These are phyloP conservation scores for Neodiprion fabricii DNA, from an alignment of 1,140 invertebrate species.

Conservation along the genomic window DNA sequence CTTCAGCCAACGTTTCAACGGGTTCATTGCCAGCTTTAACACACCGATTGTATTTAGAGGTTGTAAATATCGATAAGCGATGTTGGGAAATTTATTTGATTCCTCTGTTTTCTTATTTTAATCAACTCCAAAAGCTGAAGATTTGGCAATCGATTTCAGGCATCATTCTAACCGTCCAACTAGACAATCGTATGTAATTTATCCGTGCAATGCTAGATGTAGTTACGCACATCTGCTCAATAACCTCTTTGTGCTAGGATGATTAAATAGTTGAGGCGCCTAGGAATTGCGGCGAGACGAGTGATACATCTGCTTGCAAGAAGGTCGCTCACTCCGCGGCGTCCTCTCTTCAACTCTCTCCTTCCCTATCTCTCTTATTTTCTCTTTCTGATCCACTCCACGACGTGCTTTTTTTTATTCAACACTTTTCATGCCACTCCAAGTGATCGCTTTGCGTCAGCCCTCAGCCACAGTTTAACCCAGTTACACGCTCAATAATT, in stretches of 20 bases:
- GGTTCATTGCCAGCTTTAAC: too few species aligned
- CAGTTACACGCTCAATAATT: conserved; percentile 29
- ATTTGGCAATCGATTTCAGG: too few species aligned
- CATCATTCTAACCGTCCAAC: too few species aligned
- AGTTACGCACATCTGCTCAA: neutral
- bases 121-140: too few species aligned
- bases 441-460: neutral
- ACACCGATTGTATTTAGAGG: too few species aligned
- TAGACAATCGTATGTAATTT: too few species aligned
- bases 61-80: too few species aligned
- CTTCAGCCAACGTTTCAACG: too few species aligned
- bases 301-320: neutral
- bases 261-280: conserved; percentile 2
- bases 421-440: conserved; percentile 9
- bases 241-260: neutral
- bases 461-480: conserved; percentile 25
- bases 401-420: conserved; percentile 23
- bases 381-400: conserved; percentile 8
- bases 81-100: too few species aligned
- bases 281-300: conserved; percentile 6
- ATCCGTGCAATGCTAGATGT: too few species aligned
- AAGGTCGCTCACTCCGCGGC: neutral
- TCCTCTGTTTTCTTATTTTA: too few species aligned
- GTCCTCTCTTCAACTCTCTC: neutral
- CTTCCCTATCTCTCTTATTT: neutral